Evolutionary conservation across 1,140 invertebrate species (phyloP), one percentile per base, ranked within the genome.

Genomic region (Linepithema humile): DNA sequence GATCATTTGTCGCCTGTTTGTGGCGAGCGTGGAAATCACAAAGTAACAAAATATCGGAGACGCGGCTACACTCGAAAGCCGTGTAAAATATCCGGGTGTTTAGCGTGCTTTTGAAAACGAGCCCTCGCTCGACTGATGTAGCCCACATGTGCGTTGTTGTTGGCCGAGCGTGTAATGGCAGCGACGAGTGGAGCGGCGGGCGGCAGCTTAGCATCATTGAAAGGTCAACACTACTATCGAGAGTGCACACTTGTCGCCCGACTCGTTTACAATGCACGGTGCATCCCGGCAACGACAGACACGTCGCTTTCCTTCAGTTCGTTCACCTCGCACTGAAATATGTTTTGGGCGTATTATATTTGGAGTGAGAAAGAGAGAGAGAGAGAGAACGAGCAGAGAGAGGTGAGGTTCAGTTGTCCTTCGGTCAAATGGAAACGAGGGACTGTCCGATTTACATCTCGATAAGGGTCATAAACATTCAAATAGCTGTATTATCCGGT

Each of bases 221-320:
- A 90, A 88, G 89, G 91, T 91, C 90, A 89, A 91, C 88, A 88
- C 87, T 90, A 87, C 80, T 90, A 85, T 87, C 78, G 85, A 91
- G 89, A 91, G 88, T 90, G 84, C 89, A 85, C 87, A 92, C 90
- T 91, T 89, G 89, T 91, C 89, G 88, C 88, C 88, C 83, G 84
- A 86, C 90, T 93, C 91, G 91, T 93, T 89, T 93, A 92, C 89
- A 90, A 93, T 93, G 91, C 92, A 88, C 89, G 88, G 80, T 92
- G 92, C 91, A 93, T 92, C 88, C 53, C 85, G 85, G 87, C 85
- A 69, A 73, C 73, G 85, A 88, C 89, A 82, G 87, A 91, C 88
- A 88, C 85, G 88, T 83, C 70, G 69, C 82, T 86, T 88, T 89
- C 84, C 89, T 90, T 82, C 84, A 85, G 92, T 91, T 90, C 92